Percentiles rank a stretch among this genome's conserved stretches.
Conservation (phyloP, 2,888 invertebrate species). For the Molanna angustata region DNA sequence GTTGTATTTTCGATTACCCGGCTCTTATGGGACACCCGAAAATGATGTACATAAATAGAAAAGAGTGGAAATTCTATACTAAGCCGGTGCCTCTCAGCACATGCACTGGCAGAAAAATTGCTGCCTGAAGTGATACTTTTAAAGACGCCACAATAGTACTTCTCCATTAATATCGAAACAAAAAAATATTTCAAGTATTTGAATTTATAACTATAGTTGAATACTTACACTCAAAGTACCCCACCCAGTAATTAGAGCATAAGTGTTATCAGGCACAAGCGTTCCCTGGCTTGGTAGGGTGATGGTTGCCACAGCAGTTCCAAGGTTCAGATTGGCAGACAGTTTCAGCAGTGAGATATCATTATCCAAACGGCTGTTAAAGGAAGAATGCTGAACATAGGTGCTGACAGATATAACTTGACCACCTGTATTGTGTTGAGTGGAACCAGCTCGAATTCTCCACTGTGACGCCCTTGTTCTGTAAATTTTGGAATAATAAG, state of each 20-base stretch:
- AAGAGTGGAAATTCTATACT: no score
- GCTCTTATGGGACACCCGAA: no score
- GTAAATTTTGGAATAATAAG: background rate
- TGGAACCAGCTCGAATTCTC: conserved; percentile 33
- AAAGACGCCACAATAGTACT: no score
- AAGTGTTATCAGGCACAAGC: conserved; percentile 39
- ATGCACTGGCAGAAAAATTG: no score
- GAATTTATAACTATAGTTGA: no score
- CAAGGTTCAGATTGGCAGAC: conserved; percentile 39
- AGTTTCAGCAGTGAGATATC: conserved; percentile 46
- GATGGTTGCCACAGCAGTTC: conserved; percentile 38
- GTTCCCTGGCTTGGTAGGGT: conserved; percentile 38
- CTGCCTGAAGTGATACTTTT: no score
- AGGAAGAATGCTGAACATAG: conserved; percentile 41
- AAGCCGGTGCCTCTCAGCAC: no score
- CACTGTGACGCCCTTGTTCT: background rate
- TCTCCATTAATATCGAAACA: no score
- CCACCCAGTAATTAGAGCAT: conserved; percentile 48
- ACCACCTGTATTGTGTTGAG: conserved; percentile 42
- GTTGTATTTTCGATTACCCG: no score
- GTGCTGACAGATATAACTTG: conserved; percentile 39
- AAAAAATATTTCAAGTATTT: no score
- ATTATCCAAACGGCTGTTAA: conserved; percentile 39
- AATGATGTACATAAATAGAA: no score
- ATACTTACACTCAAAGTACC: no score